Base-by-base conservation (phyloP, 2,888 invertebrate species). In the Azorinus chamasolen region DNA sequence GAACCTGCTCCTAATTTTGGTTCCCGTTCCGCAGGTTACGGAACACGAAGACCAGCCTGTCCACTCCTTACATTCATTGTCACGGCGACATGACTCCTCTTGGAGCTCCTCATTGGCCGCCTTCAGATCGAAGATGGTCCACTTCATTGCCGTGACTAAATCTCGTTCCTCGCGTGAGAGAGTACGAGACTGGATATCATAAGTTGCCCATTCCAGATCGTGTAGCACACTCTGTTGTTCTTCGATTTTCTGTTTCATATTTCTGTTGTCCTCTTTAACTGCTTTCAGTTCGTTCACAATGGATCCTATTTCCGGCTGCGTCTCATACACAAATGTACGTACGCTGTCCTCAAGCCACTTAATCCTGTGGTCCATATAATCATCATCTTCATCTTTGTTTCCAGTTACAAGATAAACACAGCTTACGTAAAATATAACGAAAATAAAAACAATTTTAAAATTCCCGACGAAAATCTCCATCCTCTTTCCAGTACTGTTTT, bases 91-190 rank as follows among this genome's bases (percentile, higher is more conserved):
- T 4, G 64, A 43, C 1, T 76, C 79, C 27, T 75, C 76, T 22
- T 72, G 55, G 0, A 80, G 57, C 14, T 54, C 53, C 14, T 41
- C 25, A 24, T 63, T 72, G 2, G 72, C 55, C 6, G 65, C 45
- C 43, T 76, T 76, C 50, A 80, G 45, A 39, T 80, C 79, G 46
- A 63, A 80, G 12, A 76, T 45, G 16, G 75, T 76, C 79, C 76
- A 76, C 39, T 76, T 64, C 12, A 80, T 24, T 50, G 75, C 75
- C 2, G 72, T 61, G 0, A 80, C 64, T 12, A 69, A n/a, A 50
- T 80, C 65, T 18, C 68, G 32, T 18, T 76, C 75, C 27, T 76
- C 76, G 5, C n/a, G 24, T 10, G 68, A 24, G 2, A 76, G 41
- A 18, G 65, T 53, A 18, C 43, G 20, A 3, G n/a, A 22, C 41